Percentiles rank a stretch among this genome's conserved stretches.
Conservation (phyloP, 2,888 invertebrate species). For the Mayetiola destructor region DNA sequence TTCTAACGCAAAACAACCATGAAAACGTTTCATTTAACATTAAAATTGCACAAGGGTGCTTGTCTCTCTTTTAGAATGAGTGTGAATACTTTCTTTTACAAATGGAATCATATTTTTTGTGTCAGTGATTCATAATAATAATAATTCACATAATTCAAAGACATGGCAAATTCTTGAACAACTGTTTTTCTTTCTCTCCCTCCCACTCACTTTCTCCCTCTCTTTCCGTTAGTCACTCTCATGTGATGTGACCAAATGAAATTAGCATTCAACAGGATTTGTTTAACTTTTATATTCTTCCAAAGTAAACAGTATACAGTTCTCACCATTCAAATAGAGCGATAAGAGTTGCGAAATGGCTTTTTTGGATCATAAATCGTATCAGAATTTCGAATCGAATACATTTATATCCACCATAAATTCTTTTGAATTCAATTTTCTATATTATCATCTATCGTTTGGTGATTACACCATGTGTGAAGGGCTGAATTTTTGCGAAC, state of each 20-base stretch:
- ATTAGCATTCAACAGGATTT: neutral
- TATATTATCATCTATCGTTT: no score
- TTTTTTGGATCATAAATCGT: no score
- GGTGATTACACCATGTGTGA: no score
- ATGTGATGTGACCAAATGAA: neutral
- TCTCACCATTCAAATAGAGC: neutral
- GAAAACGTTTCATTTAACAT: no score
- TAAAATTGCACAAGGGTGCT: neutral
- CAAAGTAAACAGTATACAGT: neutral
- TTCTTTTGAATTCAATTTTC: neutral
- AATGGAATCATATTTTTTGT: no score
- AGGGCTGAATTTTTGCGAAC: no score
- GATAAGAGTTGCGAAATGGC: no score
- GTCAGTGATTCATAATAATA: no score
- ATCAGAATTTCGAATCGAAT: no score
- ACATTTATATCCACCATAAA: neutral
- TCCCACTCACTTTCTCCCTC: neutral
- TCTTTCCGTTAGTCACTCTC: no score
- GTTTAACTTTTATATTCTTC: neutral
- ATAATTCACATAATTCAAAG: no score
- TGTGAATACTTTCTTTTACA: conserved; percentile 1
- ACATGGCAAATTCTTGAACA: neutral
- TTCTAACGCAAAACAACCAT: neutral
- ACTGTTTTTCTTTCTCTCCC: neutral
- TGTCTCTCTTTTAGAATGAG: neutral